phyloP scores from a whole-genome alignment of 1,140 invertebrate species.

The Lysiphlebus fabarum region DNA sequence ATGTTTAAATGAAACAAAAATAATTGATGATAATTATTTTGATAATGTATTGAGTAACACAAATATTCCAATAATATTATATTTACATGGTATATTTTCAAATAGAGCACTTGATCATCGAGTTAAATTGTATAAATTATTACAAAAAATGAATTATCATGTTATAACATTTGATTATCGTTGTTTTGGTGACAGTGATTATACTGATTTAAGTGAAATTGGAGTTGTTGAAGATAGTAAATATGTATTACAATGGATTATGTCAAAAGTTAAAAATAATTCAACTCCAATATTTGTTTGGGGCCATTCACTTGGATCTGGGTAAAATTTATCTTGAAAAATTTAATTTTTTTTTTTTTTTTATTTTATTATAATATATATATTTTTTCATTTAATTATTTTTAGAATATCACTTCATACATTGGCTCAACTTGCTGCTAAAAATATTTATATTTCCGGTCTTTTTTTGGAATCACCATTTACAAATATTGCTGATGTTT shows the following conservation, averaged over 20 bases:
- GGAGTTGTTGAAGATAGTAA: constrained; percentile 81
- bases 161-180: constrained; percentile 89
- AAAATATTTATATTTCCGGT: constrained; percentile 62
- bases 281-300: constrained; percentile 71
- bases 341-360: no score
- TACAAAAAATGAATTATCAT: constrained; percentile 78
- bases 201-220: constrained; percentile 67
- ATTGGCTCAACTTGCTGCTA: constrained; percentile 56
- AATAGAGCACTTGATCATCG: constrained; percentile 76
- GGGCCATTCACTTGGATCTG: constrained; percentile 86
- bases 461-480: constrained; percentile 86
- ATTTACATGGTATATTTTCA: constrained; percentile 88
- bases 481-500: constrained; percentile 80
- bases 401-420: constrained; percentile 60
- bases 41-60: constrained; percentile 53
- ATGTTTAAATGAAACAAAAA: constrained; percentile 45
- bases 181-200: constrained; percentile 86
- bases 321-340: constrained; percentile 28
- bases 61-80: constrained; percentile 66
- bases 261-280: constrained; percentile 54
- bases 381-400: no score
- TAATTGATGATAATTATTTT: constrained; percentile 45
- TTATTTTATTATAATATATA: no score
- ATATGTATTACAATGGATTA: constrained; percentile 76
- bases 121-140: constrained; percentile 78